Base-by-base conservation (phyloP, 1,140 invertebrate species). In the Vanessa atalanta region DNA sequence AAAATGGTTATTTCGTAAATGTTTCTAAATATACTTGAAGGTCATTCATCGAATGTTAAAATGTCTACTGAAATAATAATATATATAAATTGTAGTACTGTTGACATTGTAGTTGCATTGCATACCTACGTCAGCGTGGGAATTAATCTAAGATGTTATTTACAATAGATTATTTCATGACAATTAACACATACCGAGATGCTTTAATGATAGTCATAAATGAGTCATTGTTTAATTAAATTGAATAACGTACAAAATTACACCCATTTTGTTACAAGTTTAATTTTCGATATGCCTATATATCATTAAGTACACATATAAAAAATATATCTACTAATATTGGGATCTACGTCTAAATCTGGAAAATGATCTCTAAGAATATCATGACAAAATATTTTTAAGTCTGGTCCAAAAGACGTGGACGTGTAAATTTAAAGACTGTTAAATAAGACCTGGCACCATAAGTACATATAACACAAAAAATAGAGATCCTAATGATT, bases 91-190 rank as follows among this genome's bases (percentile, higher is more conserved):
- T 47, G 23, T 51, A 70, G 70, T 70, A 75, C 61, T 13, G 61
- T 53, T 75, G 73, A 75, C 73, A 75, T 75, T 75, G 73, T 65
- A 70, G 57, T 31, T 61, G 68, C 57, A 70, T 43, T 60, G 31
- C 67, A 75, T 75, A 60, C 53, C 47, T 66, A 15, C 26, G 13
- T 66, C 70, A 75, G 70, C 61, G 73, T 75, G 73, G 63, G 73
- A 75, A 75, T 51, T 9, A 50, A 74, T 13, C 50, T n/a, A 60
- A 69, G 20, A 51, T 70, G 37, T 37, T 53, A 47, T 70, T 20
- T 20, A 63, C 47, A 75, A 75, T 70, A 51, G 68, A 70, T 70
- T 53, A 63, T 65, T 75, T 37, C 31, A 31, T 14, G 16, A 65
- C 47, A 65, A 37, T 50, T 70, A 70, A 63, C 50, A 70, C 63